phyloP scores from a whole-genome alignment of 2,797 vertebrate genomes.

The Erpetoichthys calabaricus region DNA sequence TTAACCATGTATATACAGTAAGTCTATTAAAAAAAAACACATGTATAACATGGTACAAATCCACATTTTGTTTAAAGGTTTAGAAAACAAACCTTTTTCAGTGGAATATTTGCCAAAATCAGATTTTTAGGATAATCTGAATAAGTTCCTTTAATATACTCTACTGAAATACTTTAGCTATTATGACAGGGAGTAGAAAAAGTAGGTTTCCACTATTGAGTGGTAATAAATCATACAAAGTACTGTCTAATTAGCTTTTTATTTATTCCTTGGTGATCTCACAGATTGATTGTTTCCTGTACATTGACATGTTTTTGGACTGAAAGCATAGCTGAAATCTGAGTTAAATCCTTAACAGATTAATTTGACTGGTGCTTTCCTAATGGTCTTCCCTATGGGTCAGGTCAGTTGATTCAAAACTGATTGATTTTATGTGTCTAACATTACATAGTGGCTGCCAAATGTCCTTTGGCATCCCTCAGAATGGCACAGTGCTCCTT shows the following conservation, averaged over 20 bases:
- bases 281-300: constrained; percentile 32
- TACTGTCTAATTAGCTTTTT: constrained; percentile 49
- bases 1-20: too few species aligned
- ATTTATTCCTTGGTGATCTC: constrained; percentile 33
- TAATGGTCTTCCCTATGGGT: constrained; percentile 17
- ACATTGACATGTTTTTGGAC: constrained; percentile 14
- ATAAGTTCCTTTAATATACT: too few species aligned
- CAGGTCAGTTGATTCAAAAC: constrained; percentile 9
- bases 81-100: too few species aligned
- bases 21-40: too few species aligned
- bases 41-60: too few species aligned
- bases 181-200: constrained; percentile 2
- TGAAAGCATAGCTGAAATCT: constrained; percentile 2
- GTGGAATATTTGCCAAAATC: too few species aligned
- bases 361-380: constrained; percentile 14
- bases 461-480: constrained; percentile 6
- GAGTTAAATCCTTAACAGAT: constrained; percentile 22
- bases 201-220: constrained; percentile 22
- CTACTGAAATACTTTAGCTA: not conserved
- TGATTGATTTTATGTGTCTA: constrained; percentile 9
- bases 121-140: too few species aligned
- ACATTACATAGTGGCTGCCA: constrained; percentile 6
- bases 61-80: too few species aligned
- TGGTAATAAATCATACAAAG: constrained; percentile 34
- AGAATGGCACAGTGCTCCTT: constrained; percentile 8